Percentiles rank a stretch among this genome's conserved stretches.
These are phyloP conservation scores for Drosophila nr. perissopoda DNA, from an alignment of 2,888 invertebrate genomes.

Conservation along the genomic window DNA sequence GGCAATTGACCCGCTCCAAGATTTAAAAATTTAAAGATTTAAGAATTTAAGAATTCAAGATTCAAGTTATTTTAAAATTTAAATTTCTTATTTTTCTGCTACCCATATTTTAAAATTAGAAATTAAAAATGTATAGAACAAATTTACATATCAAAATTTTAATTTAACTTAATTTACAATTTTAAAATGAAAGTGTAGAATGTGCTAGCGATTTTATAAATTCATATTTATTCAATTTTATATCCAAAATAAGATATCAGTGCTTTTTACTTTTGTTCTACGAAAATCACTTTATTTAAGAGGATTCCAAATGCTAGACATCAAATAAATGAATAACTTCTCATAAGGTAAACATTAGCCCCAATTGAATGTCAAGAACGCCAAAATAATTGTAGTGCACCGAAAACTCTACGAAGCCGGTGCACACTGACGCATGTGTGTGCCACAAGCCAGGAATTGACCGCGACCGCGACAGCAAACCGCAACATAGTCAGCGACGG, in stretches of 20 bases:
- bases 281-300: not conserved
- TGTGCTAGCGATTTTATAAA: not conserved
- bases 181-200: not conserved
- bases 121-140: not conserved
- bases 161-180: not conserved
- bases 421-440: slow-evolving; percentile 35
- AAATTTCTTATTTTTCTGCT: not conserved
- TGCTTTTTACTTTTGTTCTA: not conserved
- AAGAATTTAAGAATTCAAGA: not conserved
- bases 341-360: not conserved
- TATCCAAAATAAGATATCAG: not conserved
- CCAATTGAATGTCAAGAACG: not conserved
- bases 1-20: not conserved
- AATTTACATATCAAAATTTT: not conserved
- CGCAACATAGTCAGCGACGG: slow-evolving; percentile 19
- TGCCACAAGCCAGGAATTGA: slow-evolving; percentile 75
- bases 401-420: slow-evolving; percentile 8
- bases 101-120: not conserved
- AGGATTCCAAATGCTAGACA: not conserved
- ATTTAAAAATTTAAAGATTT: not conserved
- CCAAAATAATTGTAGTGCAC: slow-evolving; percentile 21
- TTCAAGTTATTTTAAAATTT: not conserved
- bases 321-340: not conserved
- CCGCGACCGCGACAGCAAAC: slow-evolving; percentile 65
- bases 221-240: not conserved